A percentile compares a stretch with the other conserved stretches of the same genome.
Evolutionary conservation across 2,797 vertebrate genomes (phyloP).

Genomic region (Aselliscus stoliczkanus): DNA sequence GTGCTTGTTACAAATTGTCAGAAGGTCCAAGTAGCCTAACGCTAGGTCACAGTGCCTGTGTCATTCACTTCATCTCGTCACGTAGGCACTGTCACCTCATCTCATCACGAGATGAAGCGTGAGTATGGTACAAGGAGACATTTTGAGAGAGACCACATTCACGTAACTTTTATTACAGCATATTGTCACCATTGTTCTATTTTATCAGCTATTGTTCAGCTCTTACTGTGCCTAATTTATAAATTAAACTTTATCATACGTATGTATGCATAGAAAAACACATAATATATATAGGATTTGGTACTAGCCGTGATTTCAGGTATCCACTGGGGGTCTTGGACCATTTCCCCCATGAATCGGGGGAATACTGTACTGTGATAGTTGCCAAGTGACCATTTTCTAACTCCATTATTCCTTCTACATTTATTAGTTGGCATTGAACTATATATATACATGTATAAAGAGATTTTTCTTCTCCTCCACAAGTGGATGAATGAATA

Average conservation of each 20-base stretch:
- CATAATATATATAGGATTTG: accelerated
- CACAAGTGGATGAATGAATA: neutral
- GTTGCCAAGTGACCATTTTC: too few relatives aligned
- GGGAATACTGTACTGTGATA: accelerated
- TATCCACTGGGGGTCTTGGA: neutral
- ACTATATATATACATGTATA: too few relatives aligned
- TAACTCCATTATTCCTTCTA: neutral
- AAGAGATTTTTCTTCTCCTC: too few relatives aligned
- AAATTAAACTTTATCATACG: accelerated
- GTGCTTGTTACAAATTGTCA: too few relatives aligned
- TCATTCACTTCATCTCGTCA: too few relatives aligned
- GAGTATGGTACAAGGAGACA: neutral
- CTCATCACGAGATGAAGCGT: accelerated
- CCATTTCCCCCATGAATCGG: accelerated
- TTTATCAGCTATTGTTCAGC: accelerated
- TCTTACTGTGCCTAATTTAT: accelerated
- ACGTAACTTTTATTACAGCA: accelerated
- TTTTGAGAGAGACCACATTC: accelerated
- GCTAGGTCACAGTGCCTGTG: too few relatives aligned
- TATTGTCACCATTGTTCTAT: accelerated
- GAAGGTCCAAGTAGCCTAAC: too few relatives aligned
- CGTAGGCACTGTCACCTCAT: too few relatives aligned
- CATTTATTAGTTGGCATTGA: neutral
- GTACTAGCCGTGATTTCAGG: accelerated
- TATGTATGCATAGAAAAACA: accelerated